Base-by-base conservation (phyloP, 1,140 invertebrate species). In the Thaumatotibia leucotreta region DNA sequence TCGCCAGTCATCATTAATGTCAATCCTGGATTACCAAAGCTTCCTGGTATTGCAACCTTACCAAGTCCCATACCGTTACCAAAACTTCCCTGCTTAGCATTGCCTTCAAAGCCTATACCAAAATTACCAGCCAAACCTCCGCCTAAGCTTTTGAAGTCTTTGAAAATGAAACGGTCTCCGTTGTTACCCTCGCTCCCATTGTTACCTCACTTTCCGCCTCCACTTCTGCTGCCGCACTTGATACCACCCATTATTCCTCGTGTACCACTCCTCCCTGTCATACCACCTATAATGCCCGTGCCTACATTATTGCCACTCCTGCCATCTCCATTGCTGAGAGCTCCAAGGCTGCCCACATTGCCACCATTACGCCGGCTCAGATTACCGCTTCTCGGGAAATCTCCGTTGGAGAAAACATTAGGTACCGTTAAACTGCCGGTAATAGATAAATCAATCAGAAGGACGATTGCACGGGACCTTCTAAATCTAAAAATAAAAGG, bases 401-500 rank as follows among this genome's bases (percentile, higher is more conserved):
- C 66, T 0, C 33, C 61, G 6, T 54, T 83, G 27, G 63, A 78
- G 50, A 83, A 79, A 64, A 70, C 75, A 14, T 67, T 81, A 29
- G 66, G 67, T 2, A 76, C 73, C 0, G 69, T 80, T 64, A 6
- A 77, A 29, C 75, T 75, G 35, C 72, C 77, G 9, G 24, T 80
- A 10, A 71, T 68, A 45, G 35, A 74, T 24, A 66, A 63, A n/a
- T 8, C 9, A 14, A 27, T 2, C 61, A 66, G 22, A 76, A 73
- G 24, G 72, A 69, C 63, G 72, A 65, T 66, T 69, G 84, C 29
- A 63, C 77, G 27, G 24, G 81, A 81, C 52, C 67, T 89, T 8
- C 4, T 72, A 5, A 72, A 85, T 39, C 67, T 89, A 24, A 82
- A 73, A 64, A 82, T 61, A 24, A 73, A 69, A 70, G 79, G 83